Evolutionary conservation across 2,888 invertebrate genomes (phyloP).

Genomic region (Drosophila pegasa): DNA sequence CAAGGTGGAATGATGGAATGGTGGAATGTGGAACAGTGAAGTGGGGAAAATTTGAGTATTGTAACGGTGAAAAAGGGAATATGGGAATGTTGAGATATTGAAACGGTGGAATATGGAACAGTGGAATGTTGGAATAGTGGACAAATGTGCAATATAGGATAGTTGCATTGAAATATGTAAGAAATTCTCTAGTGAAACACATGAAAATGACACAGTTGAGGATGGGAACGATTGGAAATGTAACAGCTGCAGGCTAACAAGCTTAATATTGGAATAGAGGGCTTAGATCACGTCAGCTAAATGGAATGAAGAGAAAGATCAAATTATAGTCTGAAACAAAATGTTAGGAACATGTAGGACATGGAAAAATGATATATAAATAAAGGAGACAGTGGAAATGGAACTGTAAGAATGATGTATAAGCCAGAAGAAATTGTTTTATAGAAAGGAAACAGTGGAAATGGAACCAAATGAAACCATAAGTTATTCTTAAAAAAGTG

Average conservation of each 20-base stretch:
- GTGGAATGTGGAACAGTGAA: background rate
- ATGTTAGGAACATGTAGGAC: too few relatives aligned
- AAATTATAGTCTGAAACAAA: too few relatives aligned
- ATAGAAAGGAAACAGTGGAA: conserved; percentile 1
- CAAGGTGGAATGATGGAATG: background rate
- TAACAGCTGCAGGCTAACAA: too few relatives aligned
- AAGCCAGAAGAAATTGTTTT: too few relatives aligned
- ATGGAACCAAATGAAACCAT: background rate
- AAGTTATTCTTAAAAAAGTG: background rate
- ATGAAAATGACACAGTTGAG: background rate
- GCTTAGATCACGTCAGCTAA: too few relatives aligned
- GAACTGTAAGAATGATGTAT: too few relatives aligned
- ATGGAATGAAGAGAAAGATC: too few relatives aligned
- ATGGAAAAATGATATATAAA: too few relatives aligned
- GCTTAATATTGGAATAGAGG: too few relatives aligned
- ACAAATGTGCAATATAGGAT: background rate
- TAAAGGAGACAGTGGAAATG: too few relatives aligned
- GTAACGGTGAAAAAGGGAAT: conserved; percentile 1
- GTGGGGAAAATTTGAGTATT: background rate
- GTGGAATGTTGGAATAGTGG: background rate
- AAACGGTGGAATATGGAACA: background rate
- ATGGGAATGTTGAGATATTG: background rate
- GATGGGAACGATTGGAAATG: background rate
- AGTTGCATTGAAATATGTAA: background rate
- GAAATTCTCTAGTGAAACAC: background rate